Evolutionary conservation across 1,140 invertebrate species (phyloP).

Genomic region (Trichonephila inaurata): DNA sequence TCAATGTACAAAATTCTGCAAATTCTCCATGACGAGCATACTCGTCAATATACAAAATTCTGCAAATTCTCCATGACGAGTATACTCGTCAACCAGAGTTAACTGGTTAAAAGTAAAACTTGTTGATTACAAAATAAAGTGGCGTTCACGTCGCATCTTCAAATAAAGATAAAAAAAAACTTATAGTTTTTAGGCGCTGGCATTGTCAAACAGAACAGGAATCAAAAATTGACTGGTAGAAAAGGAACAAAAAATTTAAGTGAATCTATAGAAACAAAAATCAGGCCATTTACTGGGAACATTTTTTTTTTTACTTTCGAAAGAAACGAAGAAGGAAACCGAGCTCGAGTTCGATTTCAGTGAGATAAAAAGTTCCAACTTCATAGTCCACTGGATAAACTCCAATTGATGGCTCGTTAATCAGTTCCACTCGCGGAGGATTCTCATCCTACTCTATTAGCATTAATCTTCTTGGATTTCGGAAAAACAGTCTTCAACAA

Average conservation of each 20-base stretch:
- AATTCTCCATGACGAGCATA: too few relatives aligned
- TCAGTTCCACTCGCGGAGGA: slow-evolving; percentile 26
- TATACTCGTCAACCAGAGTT: too few relatives aligned
- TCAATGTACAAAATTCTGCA: too few relatives aligned
- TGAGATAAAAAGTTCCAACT: slow-evolving; percentile 29
- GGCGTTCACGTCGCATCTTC: too few relatives aligned
- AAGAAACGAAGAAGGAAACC: slow-evolving; percentile 9
- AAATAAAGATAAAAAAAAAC: too few relatives aligned
- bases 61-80: too few relatives aligned
- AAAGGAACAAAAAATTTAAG: background rate
- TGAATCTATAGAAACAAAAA: background rate
- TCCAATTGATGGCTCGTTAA: slow-evolving; percentile 68
- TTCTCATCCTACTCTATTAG: slow-evolving; percentile 51
- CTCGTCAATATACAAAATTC: too few relatives aligned
- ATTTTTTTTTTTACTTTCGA: background rate
- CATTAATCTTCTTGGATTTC: slow-evolving; percentile 50
- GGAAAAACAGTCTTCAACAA: slow-evolving; percentile 66
- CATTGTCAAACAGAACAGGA: too few relatives aligned
- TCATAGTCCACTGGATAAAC: slow-evolving; percentile 54
- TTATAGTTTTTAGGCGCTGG: too few relatives aligned
- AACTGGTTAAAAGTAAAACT: too few relatives aligned
- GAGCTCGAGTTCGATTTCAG: background rate
- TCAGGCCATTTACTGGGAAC: background rate
- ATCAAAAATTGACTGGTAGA: background rate
- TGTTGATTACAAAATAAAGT: too few relatives aligned